Evolutionary conservation across 2,797 vertebrate species (phyloP).

Genomic region (Ficedula albicollis): DNA sequence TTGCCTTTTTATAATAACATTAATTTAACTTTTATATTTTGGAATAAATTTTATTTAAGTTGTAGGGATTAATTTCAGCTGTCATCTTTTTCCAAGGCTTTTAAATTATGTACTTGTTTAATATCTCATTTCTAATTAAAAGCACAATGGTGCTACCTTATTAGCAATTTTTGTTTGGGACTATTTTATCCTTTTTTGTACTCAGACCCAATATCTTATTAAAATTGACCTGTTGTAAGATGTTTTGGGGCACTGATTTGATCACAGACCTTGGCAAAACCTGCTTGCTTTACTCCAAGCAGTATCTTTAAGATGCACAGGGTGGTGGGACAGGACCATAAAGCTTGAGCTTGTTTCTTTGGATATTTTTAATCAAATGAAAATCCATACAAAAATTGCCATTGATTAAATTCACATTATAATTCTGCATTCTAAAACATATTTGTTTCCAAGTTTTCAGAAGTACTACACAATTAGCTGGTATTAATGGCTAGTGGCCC

Average conservation of each 20-base stretch:
- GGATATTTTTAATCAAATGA: not conserved
- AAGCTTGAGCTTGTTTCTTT: not conserved
- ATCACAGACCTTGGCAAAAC: not conserved
- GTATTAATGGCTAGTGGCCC: not conserved
- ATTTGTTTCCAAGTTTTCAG: not conserved
- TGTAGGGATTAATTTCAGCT: not conserved
- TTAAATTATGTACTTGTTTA: slow-evolving; percentile 8
- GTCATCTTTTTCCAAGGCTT: not conserved
- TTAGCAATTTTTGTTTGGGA: not conserved
- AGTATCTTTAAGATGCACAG: not conserved
- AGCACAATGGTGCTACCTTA: not conserved
- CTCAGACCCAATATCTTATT: not conserved
- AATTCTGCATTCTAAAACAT: not conserved
- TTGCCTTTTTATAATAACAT: slow-evolving; percentile 38
- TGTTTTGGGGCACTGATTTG: not conserved
- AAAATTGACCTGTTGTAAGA: not conserved
- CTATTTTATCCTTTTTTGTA: not conserved
- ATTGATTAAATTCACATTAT: not conserved
- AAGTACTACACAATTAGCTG: not conserved
- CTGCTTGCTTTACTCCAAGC: not conserved
- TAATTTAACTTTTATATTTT: slow-evolving; percentile 53
- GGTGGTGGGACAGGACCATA: not conserved
- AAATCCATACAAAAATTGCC: not conserved
- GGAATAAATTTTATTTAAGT: slow-evolving; percentile 42
- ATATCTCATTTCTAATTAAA: not conserved